A percentile compares a stretch with the other conserved stretches of the same genome.
Evolutionary conservation across 2,888 invertebrate species (phyloP).

Genomic region (Crocallis elinguaria): DNA sequence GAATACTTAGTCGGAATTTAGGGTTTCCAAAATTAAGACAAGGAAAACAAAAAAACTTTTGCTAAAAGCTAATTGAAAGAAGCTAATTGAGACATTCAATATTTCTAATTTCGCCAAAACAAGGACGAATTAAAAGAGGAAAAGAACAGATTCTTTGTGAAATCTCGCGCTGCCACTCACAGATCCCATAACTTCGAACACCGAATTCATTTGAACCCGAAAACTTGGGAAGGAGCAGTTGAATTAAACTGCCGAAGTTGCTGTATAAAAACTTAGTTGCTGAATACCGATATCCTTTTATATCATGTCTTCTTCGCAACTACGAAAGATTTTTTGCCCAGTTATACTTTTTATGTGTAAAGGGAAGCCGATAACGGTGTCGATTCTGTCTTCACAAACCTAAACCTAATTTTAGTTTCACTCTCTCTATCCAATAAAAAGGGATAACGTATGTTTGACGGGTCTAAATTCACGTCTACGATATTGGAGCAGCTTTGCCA

Average conservation of each 20-base stretch:
- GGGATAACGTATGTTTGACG: too few species aligned
- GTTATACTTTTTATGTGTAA: too few species aligned
- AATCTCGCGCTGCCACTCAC: constrained; percentile 15
- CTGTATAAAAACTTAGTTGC: constrained; percentile 14
- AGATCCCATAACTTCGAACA: constrained; percentile 13
- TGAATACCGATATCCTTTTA: constrained; percentile 6
- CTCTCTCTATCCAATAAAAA: too few species aligned
- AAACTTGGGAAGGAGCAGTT: constrained; percentile 14
- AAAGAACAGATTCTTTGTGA: constrained; percentile 5
- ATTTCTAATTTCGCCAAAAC: not conserved
- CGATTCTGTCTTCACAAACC: too few species aligned
- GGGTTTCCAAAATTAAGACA: too few species aligned
- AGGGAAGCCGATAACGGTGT: too few species aligned
- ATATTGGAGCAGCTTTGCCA: too few species aligned
- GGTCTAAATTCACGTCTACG: too few species aligned
- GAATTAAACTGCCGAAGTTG: constrained; percentile 15
- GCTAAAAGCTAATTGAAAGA: too few species aligned
- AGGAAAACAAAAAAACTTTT: not conserved
- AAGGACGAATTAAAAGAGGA: not conserved
- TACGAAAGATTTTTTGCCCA: not conserved
- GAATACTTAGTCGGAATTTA: too few species aligned
- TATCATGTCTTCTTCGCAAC: constrained; percentile 1
- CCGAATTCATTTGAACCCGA: constrained; percentile 15
- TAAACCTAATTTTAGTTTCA: too few species aligned
- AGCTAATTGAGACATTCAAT: not conserved